Conservation (phyloP, 1,140 invertebrate genomes). For the Mactra quadrangularis region DNA sequence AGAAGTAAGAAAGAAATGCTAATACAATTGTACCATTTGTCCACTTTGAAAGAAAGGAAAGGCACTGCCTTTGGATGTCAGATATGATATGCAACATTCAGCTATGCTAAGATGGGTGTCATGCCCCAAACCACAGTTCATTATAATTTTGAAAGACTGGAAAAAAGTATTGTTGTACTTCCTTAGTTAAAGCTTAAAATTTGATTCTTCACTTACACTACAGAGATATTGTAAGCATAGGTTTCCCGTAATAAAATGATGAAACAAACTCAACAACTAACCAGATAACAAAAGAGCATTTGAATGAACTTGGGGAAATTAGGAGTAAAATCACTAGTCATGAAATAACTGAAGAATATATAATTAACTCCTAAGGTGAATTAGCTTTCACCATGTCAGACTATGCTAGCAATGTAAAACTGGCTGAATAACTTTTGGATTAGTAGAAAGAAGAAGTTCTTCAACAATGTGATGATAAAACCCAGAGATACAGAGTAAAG, state of each 20-base stretch:
- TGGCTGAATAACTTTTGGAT: background rate
- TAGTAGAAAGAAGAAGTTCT: slow-evolving; percentile 3
- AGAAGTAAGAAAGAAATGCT: too few relatives aligned
- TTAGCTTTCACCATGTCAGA: slow-evolving; percentile 13
- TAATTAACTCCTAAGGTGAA: background rate
- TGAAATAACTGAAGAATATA: too few relatives aligned
- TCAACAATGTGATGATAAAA: background rate
- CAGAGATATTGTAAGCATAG: slow-evolving; percentile 4
- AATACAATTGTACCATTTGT: too few relatives aligned
- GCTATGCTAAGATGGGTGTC: too few relatives aligned
- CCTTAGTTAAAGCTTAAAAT: too few relatives aligned
- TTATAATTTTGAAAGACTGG: too few relatives aligned
- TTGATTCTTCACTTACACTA: too few relatives aligned
- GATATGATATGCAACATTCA: too few relatives aligned
- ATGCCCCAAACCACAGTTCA: too few relatives aligned
- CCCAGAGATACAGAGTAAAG: slow-evolving; percentile 10
- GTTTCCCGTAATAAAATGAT: background rate
- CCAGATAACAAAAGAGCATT: slow-evolving; percentile 1
- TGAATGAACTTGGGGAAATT: background rate
- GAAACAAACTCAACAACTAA: slow-evolving; percentile 3
- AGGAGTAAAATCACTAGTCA: background rate
- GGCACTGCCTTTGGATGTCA: too few relatives aligned
- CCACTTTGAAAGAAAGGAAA: too few relatives aligned
- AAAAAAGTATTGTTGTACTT: too few relatives aligned
- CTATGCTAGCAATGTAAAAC: slow-evolving; percentile 9